Percentiles rank a stretch among this genome's conserved stretches.
phyloP scores from a whole-genome alignment of 2,797 vertebrate genomes.

The Loriculus beryllinus region DNA sequence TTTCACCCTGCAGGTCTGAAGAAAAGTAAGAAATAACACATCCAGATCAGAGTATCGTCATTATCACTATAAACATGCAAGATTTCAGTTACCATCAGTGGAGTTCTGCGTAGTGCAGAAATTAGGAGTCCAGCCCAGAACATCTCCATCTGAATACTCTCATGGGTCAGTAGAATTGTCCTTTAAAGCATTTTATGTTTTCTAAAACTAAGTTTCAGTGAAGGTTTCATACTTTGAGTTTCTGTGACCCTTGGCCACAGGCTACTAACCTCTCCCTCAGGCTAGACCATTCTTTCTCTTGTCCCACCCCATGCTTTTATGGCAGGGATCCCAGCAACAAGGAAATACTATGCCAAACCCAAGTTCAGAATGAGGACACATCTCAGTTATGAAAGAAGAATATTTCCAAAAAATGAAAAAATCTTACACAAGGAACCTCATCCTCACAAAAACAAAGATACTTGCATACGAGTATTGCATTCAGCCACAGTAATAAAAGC shows the following conservation, averaged over 20 bases:
- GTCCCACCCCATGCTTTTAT: constrained; percentile 1
- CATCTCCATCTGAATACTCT: background rate
- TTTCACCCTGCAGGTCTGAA: background rate
- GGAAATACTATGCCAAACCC: constrained; percentile 19
- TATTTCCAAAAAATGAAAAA: background rate
- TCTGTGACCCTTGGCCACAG: background rate
- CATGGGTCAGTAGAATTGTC: background rate
- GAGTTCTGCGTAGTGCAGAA: background rate
- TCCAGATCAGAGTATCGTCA: background rate
- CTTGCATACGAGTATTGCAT: background rate
- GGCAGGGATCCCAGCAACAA: constrained; percentile 1
- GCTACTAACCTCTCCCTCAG: constrained; percentile 18
- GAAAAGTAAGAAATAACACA: background rate
- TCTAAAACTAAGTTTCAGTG: background rate
- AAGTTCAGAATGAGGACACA: constrained; percentile 5
- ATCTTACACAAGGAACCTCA: background rate
- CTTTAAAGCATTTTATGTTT: background rate
- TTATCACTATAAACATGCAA: background rate
- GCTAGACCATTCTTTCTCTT: background rate
- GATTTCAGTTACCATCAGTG: background rate
- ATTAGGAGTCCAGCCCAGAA: background rate
- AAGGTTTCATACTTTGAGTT: background rate
- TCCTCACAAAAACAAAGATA: background rate
- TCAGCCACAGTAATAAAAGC: background rate
- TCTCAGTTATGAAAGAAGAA: background rate